These are phyloP conservation scores for Linyphia triangularis DNA, from an alignment of 2,888 invertebrate genomes.

Conservation along the genomic window DNA sequence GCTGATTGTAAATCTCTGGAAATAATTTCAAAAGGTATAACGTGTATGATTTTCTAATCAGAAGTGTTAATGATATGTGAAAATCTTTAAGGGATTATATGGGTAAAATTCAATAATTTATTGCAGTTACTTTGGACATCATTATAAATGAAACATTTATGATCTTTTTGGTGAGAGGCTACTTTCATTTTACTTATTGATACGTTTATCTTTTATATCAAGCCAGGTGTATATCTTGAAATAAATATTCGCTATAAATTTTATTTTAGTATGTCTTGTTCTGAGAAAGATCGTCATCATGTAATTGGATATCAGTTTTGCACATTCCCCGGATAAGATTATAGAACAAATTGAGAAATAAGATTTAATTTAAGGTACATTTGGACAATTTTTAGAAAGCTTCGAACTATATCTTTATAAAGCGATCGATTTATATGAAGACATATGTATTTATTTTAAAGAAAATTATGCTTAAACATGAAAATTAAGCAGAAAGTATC, in stretches of 20 bases:
- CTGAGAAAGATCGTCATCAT: background rate
- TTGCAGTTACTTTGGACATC: background rate
- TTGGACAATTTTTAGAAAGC: too few relatives aligned
- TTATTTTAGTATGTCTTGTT: background rate
- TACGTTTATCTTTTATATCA: background rate
- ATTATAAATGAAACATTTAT: background rate
- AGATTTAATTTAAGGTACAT: too few relatives aligned
- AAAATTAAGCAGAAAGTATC: too few relatives aligned
- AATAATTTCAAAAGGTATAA: background rate
- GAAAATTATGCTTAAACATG: too few relatives aligned
- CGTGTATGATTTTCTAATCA: background rate
- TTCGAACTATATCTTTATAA: too few relatives aligned
- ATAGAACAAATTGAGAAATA: background rate
- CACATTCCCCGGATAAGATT: background rate
- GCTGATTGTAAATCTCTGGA: background rate
- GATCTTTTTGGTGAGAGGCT: background rate
- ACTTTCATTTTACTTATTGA: background rate
- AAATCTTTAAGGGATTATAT: too few relatives aligned
- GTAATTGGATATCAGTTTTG: background rate
- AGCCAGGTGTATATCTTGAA: too few relatives aligned
- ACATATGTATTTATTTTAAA: too few relatives aligned
- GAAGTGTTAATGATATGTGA: too few relatives aligned
- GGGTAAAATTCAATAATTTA: too few relatives aligned
- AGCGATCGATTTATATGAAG: too few relatives aligned
- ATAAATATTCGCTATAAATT: background rate